Conservation (phyloP, 1,140 invertebrate species). For the Bathynomus jamesi region DNA sequence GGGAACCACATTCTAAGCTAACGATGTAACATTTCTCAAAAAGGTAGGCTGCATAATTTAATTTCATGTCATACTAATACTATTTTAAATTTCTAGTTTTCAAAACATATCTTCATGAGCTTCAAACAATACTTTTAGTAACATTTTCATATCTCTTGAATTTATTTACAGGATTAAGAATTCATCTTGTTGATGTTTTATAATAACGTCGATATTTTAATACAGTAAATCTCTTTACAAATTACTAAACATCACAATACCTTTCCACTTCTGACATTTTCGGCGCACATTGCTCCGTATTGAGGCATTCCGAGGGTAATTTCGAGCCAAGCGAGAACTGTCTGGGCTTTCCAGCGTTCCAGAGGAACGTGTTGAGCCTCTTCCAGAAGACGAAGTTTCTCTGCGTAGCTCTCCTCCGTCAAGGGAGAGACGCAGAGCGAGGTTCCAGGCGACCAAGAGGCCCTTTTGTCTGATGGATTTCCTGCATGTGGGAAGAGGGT, state of each 20-base stretch:
- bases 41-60: too few relatives aligned
- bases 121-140: too few relatives aligned
- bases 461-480: conserved; percentile 28
- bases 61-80: too few relatives aligned
- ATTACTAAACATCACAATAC: conserved; percentile 44
- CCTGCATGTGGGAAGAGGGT: conserved; percentile 5
- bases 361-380: conserved; percentile 81
- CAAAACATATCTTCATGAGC: too few relatives aligned
- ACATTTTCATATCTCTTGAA: too few relatives aligned
- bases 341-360: conserved; percentile 81
- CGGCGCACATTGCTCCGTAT: conserved; percentile 76
- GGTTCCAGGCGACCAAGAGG: conserved; percentile 36
- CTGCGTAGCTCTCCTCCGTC: conserved; percentile 72
- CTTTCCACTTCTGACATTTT: conserved; percentile 91
- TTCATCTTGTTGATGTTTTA: too few relatives aligned
- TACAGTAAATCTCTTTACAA: not conserved
- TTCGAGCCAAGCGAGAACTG: conserved; percentile 87
- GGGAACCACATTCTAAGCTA: too few relatives aligned
- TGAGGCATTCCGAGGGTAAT: conserved; percentile 87
- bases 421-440: conserved; percentile 57
- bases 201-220: too few relatives aligned
- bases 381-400: conserved; percentile 67
- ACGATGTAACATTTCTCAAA: too few relatives aligned
- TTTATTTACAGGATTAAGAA: too few relatives aligned
- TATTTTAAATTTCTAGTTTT: too few relatives aligned